A percentile compares a stretch with the other conserved stretches of the same genome.
These are phyloP conservation scores for Trichechus manatus DNA, from an alignment of 2,113 vertebrate species.

Conservation along the genomic window DNA sequence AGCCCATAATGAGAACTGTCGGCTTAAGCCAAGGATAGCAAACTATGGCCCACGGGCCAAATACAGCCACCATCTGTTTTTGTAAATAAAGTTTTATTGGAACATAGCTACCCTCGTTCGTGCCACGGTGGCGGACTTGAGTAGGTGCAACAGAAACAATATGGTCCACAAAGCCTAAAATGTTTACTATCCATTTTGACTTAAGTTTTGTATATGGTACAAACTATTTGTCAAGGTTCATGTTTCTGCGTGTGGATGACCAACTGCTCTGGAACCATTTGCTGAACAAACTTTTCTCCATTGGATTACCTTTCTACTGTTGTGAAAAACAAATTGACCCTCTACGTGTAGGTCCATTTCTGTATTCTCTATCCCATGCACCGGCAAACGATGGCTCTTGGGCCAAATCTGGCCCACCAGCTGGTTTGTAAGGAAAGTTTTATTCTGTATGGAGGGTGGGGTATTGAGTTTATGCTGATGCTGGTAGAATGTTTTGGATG, in stretches of 20 bases:
- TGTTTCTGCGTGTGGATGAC: background rate
- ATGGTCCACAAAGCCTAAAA: background rate
- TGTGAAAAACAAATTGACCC: background rate
- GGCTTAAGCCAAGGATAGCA: background rate
- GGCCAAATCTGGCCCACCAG: too few species aligned
- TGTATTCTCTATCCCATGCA: too few species aligned
- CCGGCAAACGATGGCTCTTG: too few species aligned
- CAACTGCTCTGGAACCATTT: background rate
- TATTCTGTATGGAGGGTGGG: too few species aligned
- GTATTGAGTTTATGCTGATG: too few species aligned
- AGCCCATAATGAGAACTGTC: background rate
- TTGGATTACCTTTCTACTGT: background rate
- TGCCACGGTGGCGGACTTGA: background rate
- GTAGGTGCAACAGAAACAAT: background rate
- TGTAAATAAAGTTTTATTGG: background rate
- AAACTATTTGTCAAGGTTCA: background rate
- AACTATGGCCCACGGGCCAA: background rate
- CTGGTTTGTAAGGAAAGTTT: too few species aligned
- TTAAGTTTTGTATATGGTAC: background rate
- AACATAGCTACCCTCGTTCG: background rate
- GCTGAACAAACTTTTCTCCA: background rate
- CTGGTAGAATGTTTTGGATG: too few species aligned
- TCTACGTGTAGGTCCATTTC: background rate
- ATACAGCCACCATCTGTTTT: background rate
- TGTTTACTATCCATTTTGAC: background rate